Percentiles rank a stretch among this genome's conserved stretches.
Evolutionary conservation across 2,113 vertebrate species (phyloP).

Genomic region (Oceanites oceanicus): DNA sequence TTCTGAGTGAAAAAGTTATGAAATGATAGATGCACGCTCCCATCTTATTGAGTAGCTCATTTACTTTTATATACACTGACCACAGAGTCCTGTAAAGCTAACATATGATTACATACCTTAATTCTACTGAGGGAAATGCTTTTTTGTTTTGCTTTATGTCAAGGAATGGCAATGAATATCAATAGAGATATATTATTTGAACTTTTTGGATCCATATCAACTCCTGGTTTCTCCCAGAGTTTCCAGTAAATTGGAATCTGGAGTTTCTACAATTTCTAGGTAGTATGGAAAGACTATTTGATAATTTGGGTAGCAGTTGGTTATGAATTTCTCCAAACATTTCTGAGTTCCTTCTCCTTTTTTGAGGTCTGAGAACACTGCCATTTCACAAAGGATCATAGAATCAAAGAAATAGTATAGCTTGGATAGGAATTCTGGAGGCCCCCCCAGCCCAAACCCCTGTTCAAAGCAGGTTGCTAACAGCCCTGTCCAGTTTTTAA

Average conservation of each 20-base stretch:
- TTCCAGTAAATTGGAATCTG: not conserved
- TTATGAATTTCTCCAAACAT: not conserved
- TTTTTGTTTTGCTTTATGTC: not conserved
- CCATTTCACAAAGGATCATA: not conserved
- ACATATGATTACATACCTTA: not conserved
- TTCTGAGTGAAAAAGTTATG: not conserved
- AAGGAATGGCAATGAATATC: not conserved
- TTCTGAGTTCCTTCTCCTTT: not conserved
- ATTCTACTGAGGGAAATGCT: not conserved
- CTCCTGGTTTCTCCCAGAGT: not conserved
- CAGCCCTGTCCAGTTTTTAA: not conserved
- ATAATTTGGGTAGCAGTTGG: not conserved
- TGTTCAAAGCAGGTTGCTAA: not conserved
- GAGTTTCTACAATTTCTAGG: not conserved
- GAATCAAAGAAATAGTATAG: not conserved
- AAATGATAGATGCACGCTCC: not conserved
- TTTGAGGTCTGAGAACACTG: not conserved
- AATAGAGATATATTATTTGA: not conserved
- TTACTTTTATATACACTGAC: not conserved
- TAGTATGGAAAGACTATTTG: not conserved
- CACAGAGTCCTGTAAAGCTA: not conserved
- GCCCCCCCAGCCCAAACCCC: not conserved
- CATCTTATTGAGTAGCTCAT: not conserved
- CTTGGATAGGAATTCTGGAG: not conserved
- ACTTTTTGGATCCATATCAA: not conserved